Base-by-base conservation (phyloP, 2,888 invertebrate genomes). In the Plebejus melissa region DNA sequence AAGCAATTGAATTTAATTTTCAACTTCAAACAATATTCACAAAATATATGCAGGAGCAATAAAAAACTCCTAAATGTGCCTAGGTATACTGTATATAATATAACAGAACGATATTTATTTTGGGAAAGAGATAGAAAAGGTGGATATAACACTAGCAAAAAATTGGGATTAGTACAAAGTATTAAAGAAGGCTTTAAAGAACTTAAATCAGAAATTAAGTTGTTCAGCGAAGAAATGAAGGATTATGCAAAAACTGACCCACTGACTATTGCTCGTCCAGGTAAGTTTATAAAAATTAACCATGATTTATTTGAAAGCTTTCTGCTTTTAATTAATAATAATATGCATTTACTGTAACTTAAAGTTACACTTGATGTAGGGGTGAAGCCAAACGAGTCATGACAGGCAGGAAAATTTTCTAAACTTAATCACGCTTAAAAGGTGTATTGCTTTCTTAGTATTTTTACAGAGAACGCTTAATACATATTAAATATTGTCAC, bases 141-240 rank as follows among this genome's bases (percentile, higher is more conserved):
- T 72, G 95, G 95, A 46, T 96, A 95, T 82, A 86, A 92, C 74
- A 90, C 88, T 2, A 80, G 83, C 77, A 83, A 89, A 76, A 78
- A 78, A 74, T 22, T 77, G 9, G 83, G 88, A 75, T 76, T 88
- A 74, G 83, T 93, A 69, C 88, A 95, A 80, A 90, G 95, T 77
- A 86, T 97, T 57, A 90, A 95, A 74, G 91, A 95, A 77, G 97
- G 97, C 0, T 88, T 96, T 16, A 94, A 94, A 78, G 95, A 95
- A 81, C 83, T 98, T 0, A 95, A 95, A 83, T 78, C 90, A 5
- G 97, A 98, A 90, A 89, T 96, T 0, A 88, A 91, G 69, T 80
- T 97, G 54, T 96, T 96, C 90, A 90, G 90, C 57, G 85, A 96
- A 79, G 98, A 98, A 94, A 83, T 95, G 1, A 95, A 94, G 80